Conservation (phyloP, 92 coral and sea anemone genomes). For the Umimayanthus chanpuru region DNA sequence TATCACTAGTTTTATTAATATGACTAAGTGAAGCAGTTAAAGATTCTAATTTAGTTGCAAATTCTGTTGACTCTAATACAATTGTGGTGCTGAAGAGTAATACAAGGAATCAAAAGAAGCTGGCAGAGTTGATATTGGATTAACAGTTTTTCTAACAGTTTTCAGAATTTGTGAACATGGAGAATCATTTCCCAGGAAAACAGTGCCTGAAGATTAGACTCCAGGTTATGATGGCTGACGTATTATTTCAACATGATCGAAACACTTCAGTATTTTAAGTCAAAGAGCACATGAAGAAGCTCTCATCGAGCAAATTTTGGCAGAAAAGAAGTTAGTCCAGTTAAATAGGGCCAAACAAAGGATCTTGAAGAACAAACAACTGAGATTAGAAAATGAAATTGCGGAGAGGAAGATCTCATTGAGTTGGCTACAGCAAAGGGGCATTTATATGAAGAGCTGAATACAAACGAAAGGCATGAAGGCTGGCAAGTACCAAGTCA, state of each 20-base stretch:
- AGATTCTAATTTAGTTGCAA: too few species aligned
- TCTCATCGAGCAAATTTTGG: slow-evolving; percentile 47
- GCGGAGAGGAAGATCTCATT: slow-evolving; percentile 57
- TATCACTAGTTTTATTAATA: too few species aligned
- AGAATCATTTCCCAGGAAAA: background rate
- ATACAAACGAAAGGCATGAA: background rate
- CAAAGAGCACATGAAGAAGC: background rate
- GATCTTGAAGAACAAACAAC: slow-evolving; percentile 44
- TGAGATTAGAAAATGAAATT: slow-evolving; percentile 57
- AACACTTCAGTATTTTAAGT: slow-evolving; percentile 13
- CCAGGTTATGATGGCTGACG: slow-evolving; percentile 15
- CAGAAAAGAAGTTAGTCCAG: slow-evolving; percentile 49
- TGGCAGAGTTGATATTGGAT: background rate
- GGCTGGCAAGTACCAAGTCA: background rate
- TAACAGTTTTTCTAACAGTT: background rate
- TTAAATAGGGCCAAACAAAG: slow-evolving; percentile 51
- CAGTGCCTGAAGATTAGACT: background rate
- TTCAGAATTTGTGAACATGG: background rate
- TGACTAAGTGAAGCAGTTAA: too few species aligned
- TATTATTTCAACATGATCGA: slow-evolving; percentile 25
- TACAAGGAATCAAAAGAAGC: background rate
- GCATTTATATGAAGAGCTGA: background rate
- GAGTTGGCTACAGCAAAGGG: background rate
- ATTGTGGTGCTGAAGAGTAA: background rate
- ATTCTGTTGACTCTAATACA: too few species aligned